Percentiles rank a stretch among this genome's conserved stretches.
These are phyloP conservation scores for Tetanocera ferruginea DNA, from an alignment of 2,888 invertebrate species.

Conservation along the genomic window DNA sequence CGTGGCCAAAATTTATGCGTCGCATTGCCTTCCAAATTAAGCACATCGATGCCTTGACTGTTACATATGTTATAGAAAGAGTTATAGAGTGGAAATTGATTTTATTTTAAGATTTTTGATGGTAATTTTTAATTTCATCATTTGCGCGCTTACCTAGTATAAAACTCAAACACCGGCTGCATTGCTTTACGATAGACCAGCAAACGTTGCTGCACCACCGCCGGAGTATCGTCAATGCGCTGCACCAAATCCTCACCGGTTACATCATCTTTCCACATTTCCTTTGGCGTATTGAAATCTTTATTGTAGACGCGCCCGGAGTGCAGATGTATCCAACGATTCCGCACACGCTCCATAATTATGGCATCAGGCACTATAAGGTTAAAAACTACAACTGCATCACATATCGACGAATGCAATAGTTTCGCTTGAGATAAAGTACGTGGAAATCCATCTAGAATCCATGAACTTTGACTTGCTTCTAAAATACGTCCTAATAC, in stretches of 20 bases:
- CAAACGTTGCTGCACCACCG: constrained; percentile 82
- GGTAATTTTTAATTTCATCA: no score
- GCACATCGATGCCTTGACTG: constrained; percentile 74
- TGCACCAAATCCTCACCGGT: constrained; percentile 88
- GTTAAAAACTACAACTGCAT: constrained; percentile 81
- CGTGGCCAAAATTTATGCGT: constrained; percentile 92
- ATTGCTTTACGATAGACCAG: constrained; percentile 81
- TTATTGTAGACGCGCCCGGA: constrained; percentile 92
- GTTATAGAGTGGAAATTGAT: no score
- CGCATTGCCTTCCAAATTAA: constrained; percentile 83
- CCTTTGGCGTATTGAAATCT: constrained; percentile 91
- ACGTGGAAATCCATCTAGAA: constrained; percentile 78
- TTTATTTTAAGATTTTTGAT: no score
- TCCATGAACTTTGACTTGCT: constrained; percentile 75
- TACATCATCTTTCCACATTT: constrained; percentile 79
- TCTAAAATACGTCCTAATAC: constrained; percentile 77
- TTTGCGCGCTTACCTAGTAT: constrained; percentile 66
- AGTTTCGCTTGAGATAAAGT: constrained; percentile 82
- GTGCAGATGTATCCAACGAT: constrained; percentile 86
- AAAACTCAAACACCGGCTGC: constrained; percentile 84
- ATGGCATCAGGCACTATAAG: constrained; percentile 86
- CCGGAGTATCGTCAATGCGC: constrained; percentile 88
- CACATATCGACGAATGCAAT: constrained; percentile 74
- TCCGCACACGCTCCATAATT: constrained; percentile 83
- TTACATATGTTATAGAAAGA: constrained; percentile 52